Evolutionary conservation across 2,888 invertebrate genomes (phyloP), one percentile per base, ranked within the genome.

Genomic region (Macaria liturata): DNA sequence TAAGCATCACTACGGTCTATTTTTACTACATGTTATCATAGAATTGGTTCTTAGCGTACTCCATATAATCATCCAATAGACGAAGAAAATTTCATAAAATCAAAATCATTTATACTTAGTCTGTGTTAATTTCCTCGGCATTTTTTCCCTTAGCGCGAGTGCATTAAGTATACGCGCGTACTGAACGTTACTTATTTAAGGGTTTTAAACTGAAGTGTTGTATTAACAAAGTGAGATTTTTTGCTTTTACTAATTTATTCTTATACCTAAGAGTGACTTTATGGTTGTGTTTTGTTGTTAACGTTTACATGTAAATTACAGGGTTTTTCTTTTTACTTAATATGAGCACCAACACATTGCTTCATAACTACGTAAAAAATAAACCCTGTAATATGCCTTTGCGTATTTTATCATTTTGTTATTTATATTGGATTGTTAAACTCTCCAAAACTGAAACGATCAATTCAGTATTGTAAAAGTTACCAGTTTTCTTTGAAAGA

Each of bases 191-290:
- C 20, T 20, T 20, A 20, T 20, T 20, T 20, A 20, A 20, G 20
- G 20, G 20, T 20, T 20, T 20, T 20, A 20, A 37, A 4, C 34
- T 7, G 4, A 49, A 49, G 57, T 54, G 64, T 50, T 68, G 65
- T 40, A 56, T 46, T 54, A 58, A 61, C 46, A 66, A 31, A 60
- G 66, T 69, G 69, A 70, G 70, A 69, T 69, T 70, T 54, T 55
- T 47, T 46, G 59, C 51, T 40, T 46, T 53, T 52, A 54, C 58
- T 40, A 62, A 66, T 65, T 70, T 49, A 62, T 63, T 49, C 52
- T 59, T 65, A 62, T 67, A 64, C 64, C 51, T 56, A 32, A 32
- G 20, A 46, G 7, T 51, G 20, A 44, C 3, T 8, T 34, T 37
- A 45, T 30, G 3, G 8, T 31, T 31, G 3, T 31, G 8, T 51